Evolutionary conservation across 2,888 invertebrate species (phyloP).

Genomic region (Scaptomyza flava): DNA sequence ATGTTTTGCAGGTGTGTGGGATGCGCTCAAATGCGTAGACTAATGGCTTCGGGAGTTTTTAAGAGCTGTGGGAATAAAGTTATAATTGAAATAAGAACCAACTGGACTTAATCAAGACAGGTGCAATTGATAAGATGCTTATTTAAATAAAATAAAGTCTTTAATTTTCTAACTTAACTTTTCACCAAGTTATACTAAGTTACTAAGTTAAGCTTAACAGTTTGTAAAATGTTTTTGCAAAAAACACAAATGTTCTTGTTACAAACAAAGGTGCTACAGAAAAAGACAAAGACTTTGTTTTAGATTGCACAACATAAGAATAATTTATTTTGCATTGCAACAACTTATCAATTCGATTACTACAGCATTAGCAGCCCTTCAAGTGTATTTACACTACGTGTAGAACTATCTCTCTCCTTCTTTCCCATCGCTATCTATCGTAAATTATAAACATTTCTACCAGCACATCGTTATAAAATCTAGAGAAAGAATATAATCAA

Average conservation of each 20-base stretch:
- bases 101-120: not conserved
- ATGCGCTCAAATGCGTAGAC: not conserved
- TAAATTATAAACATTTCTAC: constrained; percentile 76
- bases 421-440: constrained; percentile 32
- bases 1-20: constrained; percentile 36
- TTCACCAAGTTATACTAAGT: no score
- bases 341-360: not conserved
- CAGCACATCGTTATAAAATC: constrained; percentile 69
- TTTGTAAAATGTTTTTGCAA: no score
- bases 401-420: constrained; percentile 18
- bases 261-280: no score
- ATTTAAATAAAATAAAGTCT: no score
- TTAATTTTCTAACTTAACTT: no score
- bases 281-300: no score
- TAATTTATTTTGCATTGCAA: not conserved
- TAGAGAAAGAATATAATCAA: constrained; percentile 42
- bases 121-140: not conserved
- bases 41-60: not conserved
- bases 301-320: not conserved
- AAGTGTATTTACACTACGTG: constrained; percentile 30
- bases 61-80: not conserved
- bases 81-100: not conserved
- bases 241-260: no score
- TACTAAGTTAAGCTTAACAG: no score
- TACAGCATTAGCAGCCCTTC: constrained; percentile 1